Conservation (phyloP, 2,888 invertebrate genomes). For the Cyclophora punctaria region DNA sequence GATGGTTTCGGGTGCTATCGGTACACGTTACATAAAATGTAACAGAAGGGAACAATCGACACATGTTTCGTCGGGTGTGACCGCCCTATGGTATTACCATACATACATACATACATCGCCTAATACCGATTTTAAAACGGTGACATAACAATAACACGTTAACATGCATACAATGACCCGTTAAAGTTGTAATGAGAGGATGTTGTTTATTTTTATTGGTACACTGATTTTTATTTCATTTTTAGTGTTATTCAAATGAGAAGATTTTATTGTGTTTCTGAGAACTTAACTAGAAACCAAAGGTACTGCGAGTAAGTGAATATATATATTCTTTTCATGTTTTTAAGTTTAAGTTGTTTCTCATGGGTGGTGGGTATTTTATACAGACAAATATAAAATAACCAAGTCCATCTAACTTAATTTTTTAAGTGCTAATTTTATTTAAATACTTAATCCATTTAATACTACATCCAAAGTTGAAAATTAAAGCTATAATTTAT, state of each 20-base stretch:
- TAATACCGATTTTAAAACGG: conserved; percentile 40
- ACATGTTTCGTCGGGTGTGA: conserved; percentile 63
- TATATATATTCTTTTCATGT: no score
- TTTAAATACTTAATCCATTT: no score
- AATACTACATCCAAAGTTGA: no score
- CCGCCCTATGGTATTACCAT: conserved; percentile 57
- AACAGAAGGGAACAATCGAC: conserved; percentile 56
- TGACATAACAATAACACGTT: conserved; percentile 68
- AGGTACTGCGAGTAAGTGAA: no score
- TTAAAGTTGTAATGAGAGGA: conserved; percentile 49
- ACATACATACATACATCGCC: conserved; percentile 19
- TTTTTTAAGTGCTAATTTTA: no score
- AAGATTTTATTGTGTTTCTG: conserved; percentile 2
- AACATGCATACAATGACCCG: conserved; percentile 58
- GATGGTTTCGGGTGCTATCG: conserved; percentile 38
- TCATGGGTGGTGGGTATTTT: no score
- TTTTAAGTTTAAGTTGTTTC: no score
- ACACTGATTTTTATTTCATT: background rate
- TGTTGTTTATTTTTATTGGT: background rate
- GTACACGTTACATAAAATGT: conserved; percentile 41
- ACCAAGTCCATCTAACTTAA: no score
- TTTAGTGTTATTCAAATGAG: conserved; percentile 3
- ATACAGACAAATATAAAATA: no score
- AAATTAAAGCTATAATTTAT: no score
- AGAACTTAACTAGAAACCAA: background rate